These are phyloP conservation scores for Exephanes ischioxanthus DNA, from an alignment of 2,888 invertebrate species.

Conservation along the genomic window DNA sequence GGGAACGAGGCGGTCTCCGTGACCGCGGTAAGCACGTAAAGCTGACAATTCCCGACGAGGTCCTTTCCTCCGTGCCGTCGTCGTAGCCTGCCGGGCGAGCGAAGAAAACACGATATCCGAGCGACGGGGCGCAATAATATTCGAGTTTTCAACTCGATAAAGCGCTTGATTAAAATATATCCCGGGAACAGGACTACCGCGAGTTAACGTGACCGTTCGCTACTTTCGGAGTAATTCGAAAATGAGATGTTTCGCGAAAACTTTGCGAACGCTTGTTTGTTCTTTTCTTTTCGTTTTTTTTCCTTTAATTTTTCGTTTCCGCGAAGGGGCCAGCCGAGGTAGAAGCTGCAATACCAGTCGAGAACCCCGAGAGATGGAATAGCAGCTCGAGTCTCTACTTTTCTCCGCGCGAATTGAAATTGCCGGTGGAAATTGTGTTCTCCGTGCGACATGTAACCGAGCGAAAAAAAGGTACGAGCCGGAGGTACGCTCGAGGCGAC, in stretches of 20 bases:
- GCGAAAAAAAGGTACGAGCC: background rate
- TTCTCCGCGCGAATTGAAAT: constrained; percentile 17
- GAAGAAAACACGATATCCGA: constrained; percentile 49
- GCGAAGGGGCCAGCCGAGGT: background rate
- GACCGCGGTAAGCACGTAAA: constrained; percentile 45
- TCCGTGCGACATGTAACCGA: constrained; percentile 33
- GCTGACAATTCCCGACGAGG: constrained; percentile 46
- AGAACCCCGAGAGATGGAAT: constrained; percentile 23
- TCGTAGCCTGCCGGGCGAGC: constrained; percentile 12
- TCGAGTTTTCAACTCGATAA: constrained; percentile 80
- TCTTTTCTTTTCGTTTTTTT: constrained; percentile 3
- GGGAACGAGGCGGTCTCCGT: background rate
- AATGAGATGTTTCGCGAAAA: constrained; percentile 77
- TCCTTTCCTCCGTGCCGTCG: constrained; percentile 37
- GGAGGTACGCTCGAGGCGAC: background rate
- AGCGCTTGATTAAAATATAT: constrained; percentile 80
- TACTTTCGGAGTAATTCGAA: constrained; percentile 75
- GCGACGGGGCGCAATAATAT: constrained; percentile 73
- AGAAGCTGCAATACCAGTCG: background rate
- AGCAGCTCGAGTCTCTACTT: constrained; percentile 10
- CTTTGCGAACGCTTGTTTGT: constrained; percentile 72
- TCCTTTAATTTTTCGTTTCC: constrained; percentile 29
- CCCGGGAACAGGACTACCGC: constrained; percentile 8
- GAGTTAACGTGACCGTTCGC: constrained; percentile 1
- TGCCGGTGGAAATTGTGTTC: constrained; percentile 26